Percentiles rank a stretch among this genome's conserved stretches.
These are phyloP conservation scores for Panthera tigris DNA, from an alignment of 2,113 vertebrate species.

Conservation along the genomic window DNA sequence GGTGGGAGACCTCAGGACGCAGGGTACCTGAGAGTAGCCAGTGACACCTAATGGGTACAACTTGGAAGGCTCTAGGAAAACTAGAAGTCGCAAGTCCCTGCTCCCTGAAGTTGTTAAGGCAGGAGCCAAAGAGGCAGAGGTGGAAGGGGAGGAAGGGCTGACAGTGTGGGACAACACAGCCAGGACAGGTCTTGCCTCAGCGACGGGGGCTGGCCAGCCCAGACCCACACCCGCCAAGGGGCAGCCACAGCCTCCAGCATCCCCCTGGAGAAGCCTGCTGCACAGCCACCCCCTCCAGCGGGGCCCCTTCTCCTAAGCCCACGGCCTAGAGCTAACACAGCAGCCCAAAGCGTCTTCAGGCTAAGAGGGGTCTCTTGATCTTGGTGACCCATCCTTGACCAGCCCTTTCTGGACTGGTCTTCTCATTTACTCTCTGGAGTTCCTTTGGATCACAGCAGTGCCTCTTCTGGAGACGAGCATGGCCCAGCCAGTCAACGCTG, in stretches of 20 bases:
- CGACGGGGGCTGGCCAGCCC: neutral
- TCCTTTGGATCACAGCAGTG: neutral
- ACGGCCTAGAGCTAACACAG: neutral
- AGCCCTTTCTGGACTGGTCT: neutral
- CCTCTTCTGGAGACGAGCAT: neutral
- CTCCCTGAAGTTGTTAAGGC: neutral
- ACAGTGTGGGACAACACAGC: neutral
- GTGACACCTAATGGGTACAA: neutral
- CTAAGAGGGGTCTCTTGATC: neutral
- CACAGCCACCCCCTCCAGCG: neutral
- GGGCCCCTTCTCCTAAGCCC: neutral
- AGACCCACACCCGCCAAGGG: accelerated
- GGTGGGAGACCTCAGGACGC: neutral
- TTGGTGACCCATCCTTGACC: neutral
- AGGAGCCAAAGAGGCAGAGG: neutral
- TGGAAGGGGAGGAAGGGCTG: neutral
- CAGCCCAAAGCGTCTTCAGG: neutral
- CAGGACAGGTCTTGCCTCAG: neutral
- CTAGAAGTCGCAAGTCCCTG: no score
- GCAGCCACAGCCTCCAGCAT: neutral
- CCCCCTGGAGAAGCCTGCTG: neutral
- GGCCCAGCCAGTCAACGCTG: neutral
- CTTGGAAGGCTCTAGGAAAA: neutral
- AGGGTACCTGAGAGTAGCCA: no score
- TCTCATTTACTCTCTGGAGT: neutral